Percentiles rank a stretch among this genome's conserved stretches.
Conservation (phyloP, 2,797 vertebrate species). For the Cephalopachus bancanus region DNA sequence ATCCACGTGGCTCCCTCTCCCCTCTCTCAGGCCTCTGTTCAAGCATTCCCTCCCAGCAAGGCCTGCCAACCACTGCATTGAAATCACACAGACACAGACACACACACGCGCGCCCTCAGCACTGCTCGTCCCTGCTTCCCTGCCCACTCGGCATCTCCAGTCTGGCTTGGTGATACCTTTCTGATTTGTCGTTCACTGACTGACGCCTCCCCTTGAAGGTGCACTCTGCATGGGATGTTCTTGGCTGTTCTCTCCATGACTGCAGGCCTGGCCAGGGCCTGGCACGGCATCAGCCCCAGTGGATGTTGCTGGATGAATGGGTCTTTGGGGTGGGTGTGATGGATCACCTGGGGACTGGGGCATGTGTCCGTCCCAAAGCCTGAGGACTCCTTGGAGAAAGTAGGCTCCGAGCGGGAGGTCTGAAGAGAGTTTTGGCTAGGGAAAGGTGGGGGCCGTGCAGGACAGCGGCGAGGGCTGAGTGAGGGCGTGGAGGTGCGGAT, state of each 20-base stretch:
- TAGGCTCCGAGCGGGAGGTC: not conserved
- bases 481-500: not conserved
- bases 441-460: accelerated
- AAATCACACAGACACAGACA: no score
- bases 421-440: not conserved
- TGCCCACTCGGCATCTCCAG: no score
- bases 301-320: accelerated
- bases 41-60: not conserved
- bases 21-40: not conserved
- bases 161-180: not conserved
- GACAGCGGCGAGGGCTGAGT: not conserved
- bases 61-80: not conserved
- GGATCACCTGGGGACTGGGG: not conserved
- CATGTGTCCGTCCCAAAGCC: not conserved
- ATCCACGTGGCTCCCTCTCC: not conserved
- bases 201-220: not conserved
- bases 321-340: not conserved
- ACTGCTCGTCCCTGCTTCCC: no score
- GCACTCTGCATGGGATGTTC: not conserved
- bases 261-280: not conserved
- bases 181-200: no score
- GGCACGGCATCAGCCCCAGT: not conserved
- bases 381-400: not conserved
- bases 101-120: no score
- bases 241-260: not conserved